Evolutionary conservation across 2,113 vertebrate species (phyloP).

Genomic region (Caracal caracal): DNA sequence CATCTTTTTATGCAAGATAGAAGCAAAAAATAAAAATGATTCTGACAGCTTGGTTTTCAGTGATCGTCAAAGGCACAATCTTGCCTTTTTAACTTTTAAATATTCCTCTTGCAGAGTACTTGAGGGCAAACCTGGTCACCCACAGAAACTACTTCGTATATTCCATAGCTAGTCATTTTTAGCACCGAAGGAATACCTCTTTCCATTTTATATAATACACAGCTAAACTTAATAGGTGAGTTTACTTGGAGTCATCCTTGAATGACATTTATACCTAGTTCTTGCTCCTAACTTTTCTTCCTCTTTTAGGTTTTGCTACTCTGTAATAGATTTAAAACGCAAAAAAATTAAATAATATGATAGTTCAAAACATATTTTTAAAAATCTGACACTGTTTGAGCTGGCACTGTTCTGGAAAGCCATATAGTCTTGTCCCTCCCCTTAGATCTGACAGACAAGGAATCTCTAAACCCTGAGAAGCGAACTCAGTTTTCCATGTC

Average conservation of each 20-base stretch:
- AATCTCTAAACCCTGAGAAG: background rate
- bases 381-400: constrained; percentile 18
- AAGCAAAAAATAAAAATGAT: constrained; percentile 44
- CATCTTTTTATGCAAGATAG: constrained; percentile 48
- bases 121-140: background rate
- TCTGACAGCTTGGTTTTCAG: constrained; percentile 32
- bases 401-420: background rate
- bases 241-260: constrained; percentile 32
- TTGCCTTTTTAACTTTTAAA: constrained; percentile 37
- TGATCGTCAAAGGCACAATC: constrained; percentile 32
- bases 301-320: constrained; percentile 27
- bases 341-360: background rate
- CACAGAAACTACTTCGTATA: background rate
- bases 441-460: background rate
- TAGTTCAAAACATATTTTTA: background rate
- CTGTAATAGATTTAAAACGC: background rate
- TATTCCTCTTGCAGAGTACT: background rate
- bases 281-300: background rate
- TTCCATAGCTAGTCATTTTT: background rate
- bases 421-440: background rate
- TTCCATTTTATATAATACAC: background rate
- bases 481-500: background rate
- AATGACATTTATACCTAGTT: constrained; percentile 33
- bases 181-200: background rate
- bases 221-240: constrained; percentile 8